A percentile compares a stretch with the other conserved stretches of the same genome.
These are phyloP conservation scores for Barnardius zonarius DNA, from an alignment of 2,113 vertebrate genomes.

Conservation along the genomic window DNA sequence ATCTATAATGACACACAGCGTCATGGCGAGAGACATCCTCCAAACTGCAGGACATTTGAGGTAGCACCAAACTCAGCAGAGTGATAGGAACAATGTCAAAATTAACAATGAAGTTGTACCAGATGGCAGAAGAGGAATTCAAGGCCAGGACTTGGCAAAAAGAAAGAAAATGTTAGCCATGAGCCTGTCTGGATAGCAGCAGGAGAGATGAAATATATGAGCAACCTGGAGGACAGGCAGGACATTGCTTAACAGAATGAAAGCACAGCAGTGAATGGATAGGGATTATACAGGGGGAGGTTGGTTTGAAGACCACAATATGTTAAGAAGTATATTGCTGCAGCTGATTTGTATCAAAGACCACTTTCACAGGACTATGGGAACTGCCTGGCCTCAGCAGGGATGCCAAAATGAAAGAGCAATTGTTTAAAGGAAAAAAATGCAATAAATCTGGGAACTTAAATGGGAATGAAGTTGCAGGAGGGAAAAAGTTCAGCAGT, in stretches of 20 bases:
- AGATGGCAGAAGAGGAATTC: conserved; percentile 54
- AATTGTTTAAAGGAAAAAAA: background rate
- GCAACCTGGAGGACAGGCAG: conserved; percentile 35
- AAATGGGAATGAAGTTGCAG: background rate
- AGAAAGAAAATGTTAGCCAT: conserved; percentile 24
- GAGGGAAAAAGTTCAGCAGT: background rate
- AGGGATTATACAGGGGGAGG: background rate
- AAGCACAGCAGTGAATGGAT: background rate
- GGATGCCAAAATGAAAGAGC: background rate
- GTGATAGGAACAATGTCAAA: background rate
- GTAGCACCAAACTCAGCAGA: background rate
- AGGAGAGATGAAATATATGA: conserved; percentile 42
- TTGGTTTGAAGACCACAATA: background rate
- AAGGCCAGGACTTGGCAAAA: conserved; percentile 41
- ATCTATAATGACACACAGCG: background rate
- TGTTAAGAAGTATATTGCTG: background rate
- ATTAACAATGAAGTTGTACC: conserved; percentile 38
- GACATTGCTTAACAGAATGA: background rate
- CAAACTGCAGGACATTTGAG: background rate
- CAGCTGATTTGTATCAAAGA: background rate
- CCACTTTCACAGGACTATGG: background rate
- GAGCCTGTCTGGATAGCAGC: conserved; percentile 32
- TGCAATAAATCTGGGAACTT: background rate
- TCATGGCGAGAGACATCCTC: background rate
- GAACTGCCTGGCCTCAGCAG: background rate